Conservation (phyloP, 2,797 vertebrate species). For the Notamacropus eugenii region DNA sequence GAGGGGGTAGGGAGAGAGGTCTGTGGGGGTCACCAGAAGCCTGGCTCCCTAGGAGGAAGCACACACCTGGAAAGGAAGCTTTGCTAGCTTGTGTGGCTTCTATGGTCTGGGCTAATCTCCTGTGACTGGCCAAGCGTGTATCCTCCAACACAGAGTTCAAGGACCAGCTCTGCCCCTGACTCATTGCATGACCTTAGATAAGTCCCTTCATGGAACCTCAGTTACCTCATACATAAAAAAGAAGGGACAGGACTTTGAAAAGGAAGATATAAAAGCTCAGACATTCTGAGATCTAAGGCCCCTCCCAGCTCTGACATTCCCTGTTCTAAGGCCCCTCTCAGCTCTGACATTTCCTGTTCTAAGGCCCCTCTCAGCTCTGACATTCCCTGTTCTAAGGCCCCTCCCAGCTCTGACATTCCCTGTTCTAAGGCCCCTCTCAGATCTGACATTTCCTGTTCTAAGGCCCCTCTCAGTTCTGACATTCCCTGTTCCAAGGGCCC, state of each 20-base stretch:
- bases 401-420: neutral
- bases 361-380: conserved; percentile 42
- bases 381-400: neutral
- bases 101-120: neutral
- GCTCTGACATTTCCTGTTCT: neutral
- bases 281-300: neutral
- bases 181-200: neutral
- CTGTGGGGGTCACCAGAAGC: neutral
- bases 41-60: neutral
- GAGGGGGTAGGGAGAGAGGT: conserved; percentile 58
- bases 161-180: neutral
- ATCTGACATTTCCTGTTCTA: neutral
- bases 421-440: conserved; percentile 8
- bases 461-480: neutral
- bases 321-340: neutral
- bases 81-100: neutral
- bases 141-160: neutral
- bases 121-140: neutral
- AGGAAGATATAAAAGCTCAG: neutral
- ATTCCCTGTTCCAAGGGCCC: neutral
- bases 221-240: neutral
- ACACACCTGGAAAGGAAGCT: neutral
- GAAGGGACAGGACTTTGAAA: neutral
- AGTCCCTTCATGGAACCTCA: neutral
- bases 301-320: conserved; percentile 33